Percentiles rank a stretch among this genome's conserved stretches.
These are phyloP conservation scores for Lophius americanus DNA, from an alignment of 2,797 vertebrate genomes.

Conservation along the genomic window DNA sequence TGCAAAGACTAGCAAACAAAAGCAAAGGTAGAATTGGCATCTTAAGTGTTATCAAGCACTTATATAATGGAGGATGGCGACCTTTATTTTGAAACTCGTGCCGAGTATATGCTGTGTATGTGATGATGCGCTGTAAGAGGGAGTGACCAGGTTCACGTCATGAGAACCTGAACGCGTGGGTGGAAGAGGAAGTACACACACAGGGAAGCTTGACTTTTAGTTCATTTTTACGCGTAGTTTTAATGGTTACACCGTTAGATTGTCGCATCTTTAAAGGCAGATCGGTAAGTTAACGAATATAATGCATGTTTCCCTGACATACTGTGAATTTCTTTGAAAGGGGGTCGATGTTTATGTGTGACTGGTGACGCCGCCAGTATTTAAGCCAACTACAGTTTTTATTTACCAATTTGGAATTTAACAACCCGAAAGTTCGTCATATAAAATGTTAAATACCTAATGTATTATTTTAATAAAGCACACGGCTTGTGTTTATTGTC, in stretches of 20 bases:
- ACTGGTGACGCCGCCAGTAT: background rate
- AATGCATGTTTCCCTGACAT: slow-evolving; percentile 8
- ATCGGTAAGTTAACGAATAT: background rate
- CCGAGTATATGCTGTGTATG: background rate
- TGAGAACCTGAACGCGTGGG: slow-evolving; percentile 2
- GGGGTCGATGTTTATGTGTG: background rate
- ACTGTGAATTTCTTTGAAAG: background rate
- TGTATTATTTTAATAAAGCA: background rate
- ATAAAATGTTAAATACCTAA: background rate
- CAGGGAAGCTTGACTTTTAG: slow-evolving; percentile 1
- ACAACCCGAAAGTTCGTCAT: background rate
- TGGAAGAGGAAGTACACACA: slow-evolving; percentile 25
- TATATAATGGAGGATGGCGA: too few species aligned
- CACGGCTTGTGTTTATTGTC: slow-evolving; percentile 3
- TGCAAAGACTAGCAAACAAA: too few species aligned
- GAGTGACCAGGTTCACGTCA: slow-evolving; percentile 39
- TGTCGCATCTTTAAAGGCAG: slow-evolving; percentile 38
- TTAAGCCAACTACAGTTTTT: too few species aligned
- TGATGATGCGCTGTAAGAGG: background rate
- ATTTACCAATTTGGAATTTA: too few species aligned
- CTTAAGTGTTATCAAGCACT: too few species aligned
- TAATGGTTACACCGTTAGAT: background rate
- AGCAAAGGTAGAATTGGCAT: too few species aligned
- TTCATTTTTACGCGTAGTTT: background rate
- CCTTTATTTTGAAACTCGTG: slow-evolving; percentile 27